phyloP scores from a whole-genome alignment of 2,113 vertebrate genomes.

The Passer domesticus region DNA sequence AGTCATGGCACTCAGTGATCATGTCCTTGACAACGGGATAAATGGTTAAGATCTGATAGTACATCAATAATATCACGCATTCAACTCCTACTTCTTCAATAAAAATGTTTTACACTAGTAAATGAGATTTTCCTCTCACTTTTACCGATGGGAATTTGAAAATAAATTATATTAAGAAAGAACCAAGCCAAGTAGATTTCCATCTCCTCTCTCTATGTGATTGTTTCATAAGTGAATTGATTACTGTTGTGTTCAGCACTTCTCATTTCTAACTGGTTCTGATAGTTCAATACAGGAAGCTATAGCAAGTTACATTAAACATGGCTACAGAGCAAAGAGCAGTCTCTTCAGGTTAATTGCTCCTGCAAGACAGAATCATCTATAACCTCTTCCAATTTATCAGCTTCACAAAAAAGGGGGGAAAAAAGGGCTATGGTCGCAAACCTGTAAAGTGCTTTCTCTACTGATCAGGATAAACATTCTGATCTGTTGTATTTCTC shows the following conservation, averaged over 20 bases:
- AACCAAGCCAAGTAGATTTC: not conserved
- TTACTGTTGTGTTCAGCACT: not conserved
- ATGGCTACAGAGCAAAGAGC: not conserved
- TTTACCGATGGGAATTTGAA: not conserved
- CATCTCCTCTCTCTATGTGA: not conserved
- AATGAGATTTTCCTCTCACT: not conserved
- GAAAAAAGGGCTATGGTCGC: not conserved
- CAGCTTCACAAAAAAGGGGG: not conserved
- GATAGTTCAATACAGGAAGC: not conserved
- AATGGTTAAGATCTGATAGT: not conserved
- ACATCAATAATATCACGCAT: not conserved
- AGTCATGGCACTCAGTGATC: not conserved
- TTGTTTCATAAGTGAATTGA: not conserved
- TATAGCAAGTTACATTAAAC: not conserved
- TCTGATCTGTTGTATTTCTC: not conserved
- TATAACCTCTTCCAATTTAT: not conserved
- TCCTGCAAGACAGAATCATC: not conserved
- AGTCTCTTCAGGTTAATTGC: not conserved
- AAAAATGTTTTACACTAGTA: not conserved
- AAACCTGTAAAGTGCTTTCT: not conserved
- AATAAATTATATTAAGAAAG: not conserved
- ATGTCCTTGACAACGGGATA: not conserved
- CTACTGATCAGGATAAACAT: not conserved
- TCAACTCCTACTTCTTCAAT: not conserved
- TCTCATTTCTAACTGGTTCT: not conserved